Conservation (phyloP, 1,140 invertebrate genomes). For the Cyphomyrmex costatus region DNA sequence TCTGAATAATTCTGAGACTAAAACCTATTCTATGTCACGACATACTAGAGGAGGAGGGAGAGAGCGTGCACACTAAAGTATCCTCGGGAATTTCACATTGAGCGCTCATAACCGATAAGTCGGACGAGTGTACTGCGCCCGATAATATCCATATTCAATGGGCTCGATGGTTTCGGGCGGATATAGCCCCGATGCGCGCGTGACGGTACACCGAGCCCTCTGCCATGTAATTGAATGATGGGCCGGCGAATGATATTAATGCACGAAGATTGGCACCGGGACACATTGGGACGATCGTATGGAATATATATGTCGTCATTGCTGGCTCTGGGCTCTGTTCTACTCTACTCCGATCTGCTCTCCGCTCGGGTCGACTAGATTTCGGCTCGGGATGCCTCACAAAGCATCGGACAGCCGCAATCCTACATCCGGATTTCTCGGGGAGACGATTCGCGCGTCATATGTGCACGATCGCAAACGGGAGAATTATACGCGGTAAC, state of each 20-base stretch:
- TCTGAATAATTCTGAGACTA: not conserved
- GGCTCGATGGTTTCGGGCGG: conserved; percentile 72
- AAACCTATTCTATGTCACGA: not conserved
- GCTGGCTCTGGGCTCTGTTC: conserved; percentile 35
- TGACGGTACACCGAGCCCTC: conserved; percentile 65
- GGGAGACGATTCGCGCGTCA: conserved; percentile 51
- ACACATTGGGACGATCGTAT: conserved; percentile 72
- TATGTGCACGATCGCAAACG: conserved; percentile 55
- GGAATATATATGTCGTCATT: conserved; percentile 38
- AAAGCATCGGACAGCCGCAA: conserved; percentile 67
- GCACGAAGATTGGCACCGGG: conserved; percentile 77
- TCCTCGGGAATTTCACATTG: conserved; percentile 42
- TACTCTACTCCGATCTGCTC: conserved; percentile 42
- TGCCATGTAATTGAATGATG: conserved; percentile 82
- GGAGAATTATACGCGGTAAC: conserved; percentile 69
- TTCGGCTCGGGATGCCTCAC: conserved; percentile 59
- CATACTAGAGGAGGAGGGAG: not conserved
- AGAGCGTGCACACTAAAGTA: conserved; percentile 18
- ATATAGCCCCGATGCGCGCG: conserved; percentile 63
- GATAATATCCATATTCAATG: conserved; percentile 81
- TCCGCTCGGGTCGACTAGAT: conserved; percentile 38
- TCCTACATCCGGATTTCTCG: conserved; percentile 70
- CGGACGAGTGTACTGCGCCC: conserved; percentile 66
- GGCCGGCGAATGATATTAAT: conserved; percentile 80
- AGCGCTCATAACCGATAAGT: conserved; percentile 69